phyloP scores from a whole-genome alignment of 2,113 vertebrate genomes.

The Montifringilla adamsi region DNA sequence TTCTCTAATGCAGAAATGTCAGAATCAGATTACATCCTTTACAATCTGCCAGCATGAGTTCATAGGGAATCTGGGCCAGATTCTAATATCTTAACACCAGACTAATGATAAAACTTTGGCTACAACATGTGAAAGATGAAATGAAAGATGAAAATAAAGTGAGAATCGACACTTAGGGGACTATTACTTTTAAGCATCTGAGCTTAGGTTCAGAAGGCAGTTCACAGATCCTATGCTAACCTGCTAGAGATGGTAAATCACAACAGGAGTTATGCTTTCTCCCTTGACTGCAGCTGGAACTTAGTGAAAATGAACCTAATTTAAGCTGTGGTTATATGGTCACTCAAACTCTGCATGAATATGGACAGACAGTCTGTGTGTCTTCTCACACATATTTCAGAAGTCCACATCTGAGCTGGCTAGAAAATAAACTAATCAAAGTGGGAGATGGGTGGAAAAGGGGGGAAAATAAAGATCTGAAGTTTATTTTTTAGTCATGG shows the following conservation, averaged over 20 bases:
- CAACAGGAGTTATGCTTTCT: accelerated
- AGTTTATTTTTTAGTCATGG: not conserved
- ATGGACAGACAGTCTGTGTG: not conserved
- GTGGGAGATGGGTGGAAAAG: no score
- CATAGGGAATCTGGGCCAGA: not conserved
- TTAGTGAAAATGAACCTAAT: not conserved
- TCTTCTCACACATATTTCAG: not conserved
- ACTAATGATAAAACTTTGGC: not conserved
- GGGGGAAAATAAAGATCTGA: not conserved
- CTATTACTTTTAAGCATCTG: not conserved
- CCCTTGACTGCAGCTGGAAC: not conserved
- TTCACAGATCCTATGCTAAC: not conserved
- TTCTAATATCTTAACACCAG: not conserved
- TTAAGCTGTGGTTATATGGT: not conserved
- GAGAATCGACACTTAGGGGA: not conserved
- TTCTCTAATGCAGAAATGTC: not conserved
- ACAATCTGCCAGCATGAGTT: not conserved
- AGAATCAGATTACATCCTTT: not conserved
- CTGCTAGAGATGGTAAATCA: not conserved
- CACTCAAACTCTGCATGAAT: not conserved
- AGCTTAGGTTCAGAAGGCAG: not conserved
- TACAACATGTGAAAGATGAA: not conserved
- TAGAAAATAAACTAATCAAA: not conserved
- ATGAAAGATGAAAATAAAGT: not conserved
- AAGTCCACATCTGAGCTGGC: not conserved